Conservation (phyloP, 2,888 invertebrate species). For the Hecatera dysodea region DNA sequence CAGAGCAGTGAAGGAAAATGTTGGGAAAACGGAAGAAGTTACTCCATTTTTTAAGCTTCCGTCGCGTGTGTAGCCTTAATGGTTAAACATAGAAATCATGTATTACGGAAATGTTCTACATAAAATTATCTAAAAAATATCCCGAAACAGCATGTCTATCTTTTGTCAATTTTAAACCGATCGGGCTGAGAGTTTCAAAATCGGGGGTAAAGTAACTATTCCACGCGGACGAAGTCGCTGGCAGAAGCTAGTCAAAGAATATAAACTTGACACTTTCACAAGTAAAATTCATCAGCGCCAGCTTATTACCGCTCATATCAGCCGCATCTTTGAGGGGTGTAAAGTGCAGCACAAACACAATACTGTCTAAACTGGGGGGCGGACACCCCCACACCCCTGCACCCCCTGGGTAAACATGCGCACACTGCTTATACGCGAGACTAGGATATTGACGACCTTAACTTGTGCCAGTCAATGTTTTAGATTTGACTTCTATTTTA, state of each 20-base stretch:
- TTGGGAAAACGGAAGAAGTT: too few species aligned
- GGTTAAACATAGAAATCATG: too few species aligned
- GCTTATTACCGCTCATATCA: slow-evolving; percentile 54
- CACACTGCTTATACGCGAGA: slow-evolving; percentile 19
- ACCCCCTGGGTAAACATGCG: slow-evolving; percentile 51
- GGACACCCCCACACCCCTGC: slow-evolving; percentile 26
- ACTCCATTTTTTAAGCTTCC: too few species aligned
- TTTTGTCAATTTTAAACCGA: too few species aligned
- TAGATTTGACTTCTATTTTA: slow-evolving; percentile 6
- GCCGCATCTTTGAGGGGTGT: slow-evolving; percentile 46
- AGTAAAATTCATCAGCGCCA: slow-evolving; percentile 32
- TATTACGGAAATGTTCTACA: too few species aligned
- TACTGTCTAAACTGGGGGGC: slow-evolving; percentile 60
- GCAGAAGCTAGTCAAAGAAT: not conserved
- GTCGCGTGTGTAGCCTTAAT: too few species aligned
- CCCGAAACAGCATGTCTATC: too few species aligned
- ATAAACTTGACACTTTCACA: slow-evolving; percentile 6
- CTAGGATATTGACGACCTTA: slow-evolving; percentile 49
- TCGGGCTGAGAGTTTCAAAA: too few species aligned
- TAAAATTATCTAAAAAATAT: too few species aligned
- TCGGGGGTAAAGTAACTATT: too few species aligned
- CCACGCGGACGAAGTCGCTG: too few species aligned
- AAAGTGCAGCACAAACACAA: slow-evolving; percentile 66
- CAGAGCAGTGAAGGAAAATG: too few species aligned
- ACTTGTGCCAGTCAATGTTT: slow-evolving; percentile 29